phyloP scores from a whole-genome alignment of 2,113 vertebrate species.

The Pogona vitticeps region DNA sequence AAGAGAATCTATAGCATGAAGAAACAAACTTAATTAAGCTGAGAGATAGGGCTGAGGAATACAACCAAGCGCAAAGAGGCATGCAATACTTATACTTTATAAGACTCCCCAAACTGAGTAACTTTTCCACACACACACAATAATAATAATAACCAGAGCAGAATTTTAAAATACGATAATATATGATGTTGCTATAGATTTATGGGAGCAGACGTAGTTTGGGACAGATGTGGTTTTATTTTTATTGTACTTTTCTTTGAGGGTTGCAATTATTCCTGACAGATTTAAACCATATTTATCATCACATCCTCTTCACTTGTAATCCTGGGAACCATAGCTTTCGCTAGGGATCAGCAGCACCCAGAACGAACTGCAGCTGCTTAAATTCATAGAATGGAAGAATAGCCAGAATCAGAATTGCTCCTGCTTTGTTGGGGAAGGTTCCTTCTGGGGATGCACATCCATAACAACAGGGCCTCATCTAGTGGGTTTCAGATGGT shows the following conservation, averaged over 20 bases:
- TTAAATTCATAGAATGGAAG: background rate
- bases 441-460: too few species aligned
- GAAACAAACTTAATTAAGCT: constrained; percentile 69
- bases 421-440: background rate
- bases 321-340: background rate
- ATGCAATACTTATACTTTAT: constrained; percentile 14
- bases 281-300: background rate
- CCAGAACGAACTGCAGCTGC: background rate
- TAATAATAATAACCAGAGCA: constrained; percentile 11
- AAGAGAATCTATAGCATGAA: constrained; percentile 55
- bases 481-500: too few species aligned
- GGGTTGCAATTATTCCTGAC: background rate
- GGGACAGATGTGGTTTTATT: constrained; percentile 13
- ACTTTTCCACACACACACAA: background rate
- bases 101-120: background rate
- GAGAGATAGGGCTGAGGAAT: constrained; percentile 47
- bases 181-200: background rate
- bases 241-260: background rate
- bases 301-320: background rate
- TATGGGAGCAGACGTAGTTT: background rate
- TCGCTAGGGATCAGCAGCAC: background rate
- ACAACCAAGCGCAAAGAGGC: constrained; percentile 47
- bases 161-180: too few species aligned
- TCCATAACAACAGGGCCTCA: too few species aligned
- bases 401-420: background rate